A percentile compares a stretch with the other conserved stretches of the same genome.
Evolutionary conservation across 2,888 invertebrate species (phyloP).

Genomic region (Caenorhabditis sp.): DNA sequence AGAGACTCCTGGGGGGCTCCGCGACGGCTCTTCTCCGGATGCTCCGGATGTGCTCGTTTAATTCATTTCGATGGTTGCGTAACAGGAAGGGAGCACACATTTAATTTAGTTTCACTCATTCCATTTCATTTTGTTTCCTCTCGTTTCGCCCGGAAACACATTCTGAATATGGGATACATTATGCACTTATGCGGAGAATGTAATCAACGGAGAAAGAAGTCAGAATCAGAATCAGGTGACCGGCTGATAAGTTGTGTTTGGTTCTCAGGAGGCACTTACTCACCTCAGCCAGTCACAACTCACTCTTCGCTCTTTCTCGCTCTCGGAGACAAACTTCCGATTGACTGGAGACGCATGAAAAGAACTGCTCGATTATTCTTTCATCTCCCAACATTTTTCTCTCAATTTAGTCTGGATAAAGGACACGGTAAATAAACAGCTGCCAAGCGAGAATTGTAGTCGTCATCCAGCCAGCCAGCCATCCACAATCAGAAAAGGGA

Average conservation of each 20-base stretch:
- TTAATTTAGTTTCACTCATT: slow-evolving; percentile 24
- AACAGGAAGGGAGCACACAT: not conserved
- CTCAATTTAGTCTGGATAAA: not conserved
- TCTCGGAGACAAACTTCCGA: not conserved
- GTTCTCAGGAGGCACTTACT: no score
- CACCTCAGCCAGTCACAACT: no score
- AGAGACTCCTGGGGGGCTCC: not conserved
- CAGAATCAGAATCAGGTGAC: no score
- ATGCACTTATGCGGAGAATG: no score
- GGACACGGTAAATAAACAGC: slow-evolving; percentile 12
- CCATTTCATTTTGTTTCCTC: slow-evolving; percentile 19
- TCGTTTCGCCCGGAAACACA: not conserved
- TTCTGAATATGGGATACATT: not conserved
- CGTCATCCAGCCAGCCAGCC: no score
- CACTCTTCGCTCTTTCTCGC: not conserved
- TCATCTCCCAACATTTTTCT: no score
- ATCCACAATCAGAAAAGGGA: not conserved
- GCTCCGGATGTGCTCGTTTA: not conserved
- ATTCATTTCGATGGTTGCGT: no score
- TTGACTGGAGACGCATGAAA: no score
- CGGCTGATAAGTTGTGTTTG: no score
- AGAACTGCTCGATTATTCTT: slow-evolving; percentile 13
- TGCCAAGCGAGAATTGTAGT: not conserved
- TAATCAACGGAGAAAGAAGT: no score
- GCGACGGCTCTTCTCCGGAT: no score